phyloP scores from a whole-genome alignment of 1,140 invertebrate species.

The Platyscapa corneri region DNA sequence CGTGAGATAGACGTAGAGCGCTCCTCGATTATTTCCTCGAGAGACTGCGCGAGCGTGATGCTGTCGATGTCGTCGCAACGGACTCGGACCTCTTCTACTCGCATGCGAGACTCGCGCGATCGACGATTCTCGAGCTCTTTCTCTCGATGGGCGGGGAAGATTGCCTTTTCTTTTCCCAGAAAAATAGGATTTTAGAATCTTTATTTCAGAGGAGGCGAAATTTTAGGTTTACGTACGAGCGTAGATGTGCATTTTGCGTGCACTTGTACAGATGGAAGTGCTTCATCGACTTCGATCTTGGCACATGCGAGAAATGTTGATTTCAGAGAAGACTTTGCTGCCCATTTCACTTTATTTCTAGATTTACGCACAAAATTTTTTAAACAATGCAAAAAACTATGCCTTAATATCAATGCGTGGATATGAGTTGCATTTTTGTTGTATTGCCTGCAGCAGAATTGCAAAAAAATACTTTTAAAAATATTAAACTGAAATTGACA shows the following conservation, averaged over 20 bases:
- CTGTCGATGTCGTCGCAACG: background rate
- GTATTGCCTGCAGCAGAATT: background rate
- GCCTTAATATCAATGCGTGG: background rate
- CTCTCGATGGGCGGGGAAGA: background rate
- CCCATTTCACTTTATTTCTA: background rate
- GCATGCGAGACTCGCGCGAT: conserved; percentile 3
- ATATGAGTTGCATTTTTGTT: background rate
- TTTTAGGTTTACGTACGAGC: background rate
- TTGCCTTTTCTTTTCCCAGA: conserved; percentile 3
- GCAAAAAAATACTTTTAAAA: conserved; percentile 39
- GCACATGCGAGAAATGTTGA: background rate
- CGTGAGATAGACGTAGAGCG: background rate
- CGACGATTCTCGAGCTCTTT: background rate
- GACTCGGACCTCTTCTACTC: conserved; percentile 31
- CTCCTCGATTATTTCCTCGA: conserved; percentile 25
- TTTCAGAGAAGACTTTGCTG: background rate
- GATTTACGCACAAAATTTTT: background rate
- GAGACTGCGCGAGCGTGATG: conserved; percentile 17
- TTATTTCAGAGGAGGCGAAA: background rate
- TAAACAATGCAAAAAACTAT: background rate
- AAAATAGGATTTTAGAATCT: background rate
- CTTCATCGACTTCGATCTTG: background rate
- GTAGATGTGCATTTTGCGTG: background rate
- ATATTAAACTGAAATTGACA: conserved; percentile 12
- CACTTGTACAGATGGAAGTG: too few relatives aligned